Conservation (phyloP, 2,797 vertebrate genomes). For the Chelmon rostratus region DNA sequence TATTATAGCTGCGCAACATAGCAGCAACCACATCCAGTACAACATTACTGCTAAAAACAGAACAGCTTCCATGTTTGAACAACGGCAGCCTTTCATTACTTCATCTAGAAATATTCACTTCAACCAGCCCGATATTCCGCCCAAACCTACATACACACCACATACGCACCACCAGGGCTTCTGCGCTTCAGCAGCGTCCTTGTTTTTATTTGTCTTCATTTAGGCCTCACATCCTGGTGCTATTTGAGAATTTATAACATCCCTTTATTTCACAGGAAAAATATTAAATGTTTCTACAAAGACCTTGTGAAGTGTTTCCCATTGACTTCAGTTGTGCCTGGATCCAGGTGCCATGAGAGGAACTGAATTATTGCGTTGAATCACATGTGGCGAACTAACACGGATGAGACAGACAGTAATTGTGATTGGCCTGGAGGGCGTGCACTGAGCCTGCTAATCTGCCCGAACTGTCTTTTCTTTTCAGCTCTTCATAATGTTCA, state of each 20-base stretch:
- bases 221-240: background rate
- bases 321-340: background rate
- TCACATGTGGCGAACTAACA: slow-evolving; percentile 6
- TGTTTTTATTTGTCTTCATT: slow-evolving; percentile 1
- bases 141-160: slow-evolving; percentile 25
- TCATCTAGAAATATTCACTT: slow-evolving; percentile 48
- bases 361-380: no score
- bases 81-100: slow-evolving; percentile 61
- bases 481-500: slow-evolving; percentile 19
- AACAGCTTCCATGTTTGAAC: slow-evolving; percentile 45
- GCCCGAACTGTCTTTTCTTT: slow-evolving; percentile 3
- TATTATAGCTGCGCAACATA: slow-evolving; percentile 38
- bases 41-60: slow-evolving; percentile 49
- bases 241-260: background rate
- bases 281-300: background rate
- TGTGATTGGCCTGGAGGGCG: background rate
- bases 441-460: slow-evolving; percentile 10
- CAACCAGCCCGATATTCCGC: slow-evolving; percentile 20
- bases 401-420: background rate
- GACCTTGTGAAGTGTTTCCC: background rate
- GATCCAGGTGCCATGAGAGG: background rate
- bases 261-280: background rate
- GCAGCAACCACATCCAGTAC: slow-evolving; percentile 40
- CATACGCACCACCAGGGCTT: background rate
- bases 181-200: background rate